phyloP scores from a whole-genome alignment of 2,888 invertebrate genomes.

The Oligia strigilis region DNA sequence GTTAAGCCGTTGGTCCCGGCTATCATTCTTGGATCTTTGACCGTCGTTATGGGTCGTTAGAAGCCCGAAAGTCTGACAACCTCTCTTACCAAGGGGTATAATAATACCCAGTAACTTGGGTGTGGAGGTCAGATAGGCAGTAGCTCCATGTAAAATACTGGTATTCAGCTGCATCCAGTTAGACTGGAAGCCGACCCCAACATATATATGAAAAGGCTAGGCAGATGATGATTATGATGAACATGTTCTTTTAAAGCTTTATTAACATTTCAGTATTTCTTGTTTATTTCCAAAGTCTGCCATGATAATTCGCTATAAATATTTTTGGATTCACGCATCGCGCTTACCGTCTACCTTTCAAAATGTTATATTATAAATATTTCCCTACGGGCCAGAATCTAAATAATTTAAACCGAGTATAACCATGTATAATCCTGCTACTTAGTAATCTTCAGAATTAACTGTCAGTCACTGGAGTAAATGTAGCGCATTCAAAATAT shows the following conservation, averaged over 20 bases:
- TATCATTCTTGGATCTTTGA: background rate
- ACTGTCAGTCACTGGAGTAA: slow-evolving; percentile 21
- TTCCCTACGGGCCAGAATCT: slow-evolving; percentile 32
- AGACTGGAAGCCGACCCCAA: background rate
- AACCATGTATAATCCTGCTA: slow-evolving; percentile 30
- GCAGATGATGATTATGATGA: too few relatives aligned
- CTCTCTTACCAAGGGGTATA: background rate
- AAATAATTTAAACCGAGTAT: slow-evolving; percentile 17
- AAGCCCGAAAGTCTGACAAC: background rate
- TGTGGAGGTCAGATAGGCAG: background rate
- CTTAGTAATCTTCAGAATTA: slow-evolving; percentile 35
- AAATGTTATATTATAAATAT: slow-evolving; percentile 37
- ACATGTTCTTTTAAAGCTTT: background rate
- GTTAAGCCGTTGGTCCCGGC: background rate
- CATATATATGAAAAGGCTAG: background rate
- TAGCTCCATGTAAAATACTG: background rate
- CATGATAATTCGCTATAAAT: slow-evolving; percentile 5
- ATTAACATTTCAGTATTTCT: background rate
- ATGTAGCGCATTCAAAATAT: background rate
- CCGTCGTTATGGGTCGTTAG: background rate
- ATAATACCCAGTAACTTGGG: background rate
- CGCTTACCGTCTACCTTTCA: slow-evolving; percentile 20
- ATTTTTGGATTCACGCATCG: slow-evolving; percentile 8
- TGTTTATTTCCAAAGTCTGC: slow-evolving; percentile 9
- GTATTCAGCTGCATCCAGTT: background rate